Evolutionary conservation across 2,888 invertebrate genomes (phyloP), one percentile per base, ranked within the genome.

Genomic region (Athalia circularis): DNA sequence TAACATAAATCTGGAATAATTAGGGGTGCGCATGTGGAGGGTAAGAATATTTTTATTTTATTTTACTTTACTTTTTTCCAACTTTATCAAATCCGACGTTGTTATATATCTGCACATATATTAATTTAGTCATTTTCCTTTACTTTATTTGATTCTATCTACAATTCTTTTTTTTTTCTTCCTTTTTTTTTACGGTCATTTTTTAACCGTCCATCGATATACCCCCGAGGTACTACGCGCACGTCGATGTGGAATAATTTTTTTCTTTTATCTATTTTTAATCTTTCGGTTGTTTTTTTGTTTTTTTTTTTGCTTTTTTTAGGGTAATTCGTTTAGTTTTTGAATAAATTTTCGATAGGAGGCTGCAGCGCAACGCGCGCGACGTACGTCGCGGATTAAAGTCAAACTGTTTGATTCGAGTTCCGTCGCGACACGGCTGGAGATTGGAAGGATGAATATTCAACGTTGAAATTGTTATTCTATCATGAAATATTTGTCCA

Each of bases 381-480:
- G 29, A 29, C 29, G 29, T 29, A 29, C 29, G 29, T 29, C 29
- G 29, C 29, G 29, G 29, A 29, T 29, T 29, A 29, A 29, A 29
- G 29, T 29, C 29, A 29, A 29, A 29, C 29, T 43, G 64, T 43
- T 64, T 75, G 75, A 75, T 75, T 75, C 62, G 62, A 75, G 61
- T 75, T 57, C 11, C 48, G 61, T 57, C 45, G 54, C 54, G 45
- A 29, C 62, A 62, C 5, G 62, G 62, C 50, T 4, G 50, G 52
- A 64, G 50, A 62, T 75, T 64, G 50, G 48, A 50, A 64, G 62
- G 62, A 75, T 75, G 61, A 75, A 75, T 75, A 75, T 75, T 75
- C 75, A 75, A 75, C 52, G 52, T 75, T 75, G 15, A 64, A 75
- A 75, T 75, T 64, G 75, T 50, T 75, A 50, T 75, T 75, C 29